A percentile compares a stretch with the other conserved stretches of the same genome.
Evolutionary conservation across 2,113 vertebrate genomes (phyloP).

Genomic region (Micronycteris hirsuta): DNA sequence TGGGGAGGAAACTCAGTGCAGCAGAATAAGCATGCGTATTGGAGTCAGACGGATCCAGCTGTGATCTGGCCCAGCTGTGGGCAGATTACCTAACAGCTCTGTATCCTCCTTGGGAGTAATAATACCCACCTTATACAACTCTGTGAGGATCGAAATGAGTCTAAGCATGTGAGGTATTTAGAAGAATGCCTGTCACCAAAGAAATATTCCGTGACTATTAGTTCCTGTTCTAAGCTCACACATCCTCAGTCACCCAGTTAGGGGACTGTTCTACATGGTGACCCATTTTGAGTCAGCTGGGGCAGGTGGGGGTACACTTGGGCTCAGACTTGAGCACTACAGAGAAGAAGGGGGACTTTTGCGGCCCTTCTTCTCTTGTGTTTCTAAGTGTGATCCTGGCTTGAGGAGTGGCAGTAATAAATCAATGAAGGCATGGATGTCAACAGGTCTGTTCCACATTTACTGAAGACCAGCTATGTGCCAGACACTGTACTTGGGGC

Average conservation of each 20-base stretch:
- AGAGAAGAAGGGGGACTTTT: neutral
- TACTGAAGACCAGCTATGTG: neutral
- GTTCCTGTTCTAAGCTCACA: neutral
- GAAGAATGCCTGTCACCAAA: neutral
- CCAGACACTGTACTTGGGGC: neutral
- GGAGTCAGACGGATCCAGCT: neutral
- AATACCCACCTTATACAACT: neutral
- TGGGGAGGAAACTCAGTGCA: neutral
- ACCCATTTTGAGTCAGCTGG: neutral
- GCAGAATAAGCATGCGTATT: neutral
- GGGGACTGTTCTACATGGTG: accelerated
- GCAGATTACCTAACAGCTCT: neutral
- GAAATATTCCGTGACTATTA: neutral
- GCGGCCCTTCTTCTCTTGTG: neutral
- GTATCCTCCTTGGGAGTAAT: neutral
- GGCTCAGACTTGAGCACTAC: neutral
- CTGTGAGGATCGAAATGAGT: neutral
- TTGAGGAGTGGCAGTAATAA: neutral
- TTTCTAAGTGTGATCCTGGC: neutral
- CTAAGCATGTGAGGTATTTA: neutral
- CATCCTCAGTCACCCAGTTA: accelerated
- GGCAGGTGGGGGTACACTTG: neutral
- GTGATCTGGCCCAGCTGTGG: neutral
- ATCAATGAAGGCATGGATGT: neutral
- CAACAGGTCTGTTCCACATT: neutral